Evolutionary conservation across 23 tunicate species (phyloP), one percentile per base, ranked within the genome.

Genomic region (Trididemnum nubilum): DNA sequence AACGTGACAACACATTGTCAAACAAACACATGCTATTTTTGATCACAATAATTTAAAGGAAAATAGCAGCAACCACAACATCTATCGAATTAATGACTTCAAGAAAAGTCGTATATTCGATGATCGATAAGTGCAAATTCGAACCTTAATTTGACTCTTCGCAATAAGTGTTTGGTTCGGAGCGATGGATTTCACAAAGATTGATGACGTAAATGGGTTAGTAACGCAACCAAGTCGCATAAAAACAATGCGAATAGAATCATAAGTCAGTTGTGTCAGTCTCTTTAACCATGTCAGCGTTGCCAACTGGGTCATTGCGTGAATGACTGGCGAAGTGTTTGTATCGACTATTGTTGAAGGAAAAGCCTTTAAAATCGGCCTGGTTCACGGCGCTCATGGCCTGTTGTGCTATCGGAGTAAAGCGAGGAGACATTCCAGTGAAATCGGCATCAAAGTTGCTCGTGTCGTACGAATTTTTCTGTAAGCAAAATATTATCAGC

Each of bases 391-490:
- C 85, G 85, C 69, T 79, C 74, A 96, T 82, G 19, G 93, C 71
- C 59, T 87, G 92, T n/a, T 69, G 44, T 39, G 90, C 51, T 1
- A 91, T 82, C 50, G 99, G 99, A 36, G 99, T 87, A 21, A 96
- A 82, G 36, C 73, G 78, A 30, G 99, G 94, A 2, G 92, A 57
- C 82, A 81, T 89, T 25, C 81, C 78, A 0, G 99, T 96, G 57
- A 96, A 96, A 44, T 96, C 99, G 25, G 97, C 80, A 64, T 96
- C 99, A 66, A 96, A 96, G 90, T 96, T 96, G 54, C 79, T 77
- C 54, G 85, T 81, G 77, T 91, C 97, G 51, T 84, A 60, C 19
- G 85, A 52, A 81, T 57, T 87, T 86, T 82, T 86, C 97, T 92
- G 81, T 15, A 69, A 75, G 34, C 19, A 59, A 71, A 52, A 38